phyloP scores from a whole-genome alignment of 2,888 invertebrate species.

The Leptopterna dolabrata region DNA sequence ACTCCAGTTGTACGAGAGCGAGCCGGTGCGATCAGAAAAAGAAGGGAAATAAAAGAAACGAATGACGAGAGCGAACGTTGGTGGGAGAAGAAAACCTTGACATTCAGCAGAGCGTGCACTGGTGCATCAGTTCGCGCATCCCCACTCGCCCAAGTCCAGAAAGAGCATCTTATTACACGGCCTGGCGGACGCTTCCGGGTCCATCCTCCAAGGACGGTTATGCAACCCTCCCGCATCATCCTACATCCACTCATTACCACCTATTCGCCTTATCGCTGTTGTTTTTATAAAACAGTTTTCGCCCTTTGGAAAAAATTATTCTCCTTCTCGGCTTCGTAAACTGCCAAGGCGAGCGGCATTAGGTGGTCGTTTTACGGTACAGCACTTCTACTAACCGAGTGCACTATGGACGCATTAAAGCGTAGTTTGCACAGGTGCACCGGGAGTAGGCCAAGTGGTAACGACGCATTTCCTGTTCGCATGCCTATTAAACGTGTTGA shows the following conservation, averaged over 20 bases:
- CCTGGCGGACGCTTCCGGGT: constrained; percentile 23
- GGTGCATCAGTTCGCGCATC: constrained; percentile 26
- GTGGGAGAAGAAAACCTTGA: constrained; percentile 18
- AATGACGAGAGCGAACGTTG: constrained; percentile 1
- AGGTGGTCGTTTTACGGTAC: constrained; percentile 1
- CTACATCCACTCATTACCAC: not conserved
- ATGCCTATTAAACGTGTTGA: not conserved
- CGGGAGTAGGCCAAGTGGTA: not conserved
- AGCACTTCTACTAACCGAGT: not conserved
- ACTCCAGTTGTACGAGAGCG: not conserved
- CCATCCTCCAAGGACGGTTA: constrained; percentile 17
- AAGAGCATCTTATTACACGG: constrained; percentile 27
- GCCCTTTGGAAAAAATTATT: not conserved
- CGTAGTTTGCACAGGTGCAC: not conserved
- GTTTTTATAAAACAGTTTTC: not conserved
- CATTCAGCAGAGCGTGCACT: constrained; percentile 39
- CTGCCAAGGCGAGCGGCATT: not conserved
- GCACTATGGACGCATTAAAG: not conserved
- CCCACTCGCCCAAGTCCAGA: not conserved
- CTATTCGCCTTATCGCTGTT: not conserved
- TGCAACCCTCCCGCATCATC: not conserved
- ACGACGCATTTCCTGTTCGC: not conserved
- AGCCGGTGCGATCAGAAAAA: not conserved
- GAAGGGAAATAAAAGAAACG: not conserved
- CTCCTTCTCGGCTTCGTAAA: not conserved